Base-by-base conservation (phyloP, 2,888 invertebrate genomes). In the Frankliniella fusca region DNA sequence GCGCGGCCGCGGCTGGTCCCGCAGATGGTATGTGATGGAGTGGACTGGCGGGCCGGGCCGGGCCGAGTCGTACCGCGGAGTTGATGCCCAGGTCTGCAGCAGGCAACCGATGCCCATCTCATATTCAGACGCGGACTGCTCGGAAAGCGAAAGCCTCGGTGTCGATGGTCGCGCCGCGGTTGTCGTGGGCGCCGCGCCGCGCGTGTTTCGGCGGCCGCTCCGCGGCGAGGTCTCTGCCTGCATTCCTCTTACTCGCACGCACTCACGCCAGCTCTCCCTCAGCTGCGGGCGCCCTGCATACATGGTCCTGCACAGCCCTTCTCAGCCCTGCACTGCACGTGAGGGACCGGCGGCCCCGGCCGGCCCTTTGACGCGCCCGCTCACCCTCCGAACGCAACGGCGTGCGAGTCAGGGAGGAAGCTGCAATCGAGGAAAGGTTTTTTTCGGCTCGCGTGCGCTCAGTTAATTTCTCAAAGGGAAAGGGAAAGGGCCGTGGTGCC, bases 11-110 rank as follows among this genome's bases (percentile, higher is more conserved):
- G 23, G 70, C 61, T 20, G 70, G 70, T 27, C 70, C 38, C 38
- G 70, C 70, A 76, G n/a, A 76, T 76, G 70, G 70, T 23, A 27
- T 23, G 70, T 76, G 70, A 76, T 76, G 8, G 70, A 76, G 70
- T 76, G 70, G 70, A 76, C 23, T 76, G 23, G 54, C 15, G 8
- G 18, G 54, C 5, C 54, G 54, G 54, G 54, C 3, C 54, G 15
- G 15, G 54, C 3, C 54, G 54, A 2, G 54, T n/a, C 54, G 15
- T 3, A 12, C 15, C 54, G 54, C 15, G 54, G 54, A 15, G 2
- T 18, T 2, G 12, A 18, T 18, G 54, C 15, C 54, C 54, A 54
- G 54, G 38, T 54, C 54, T 9, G 54, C 18, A 18, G 15, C 54
- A n/a, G n/a, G n/a, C 54, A 54, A 18, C 15, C 54, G 15, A 18